Evolutionary conservation across 1,140 invertebrate species (phyloP), one percentile per base, ranked within the genome.

Genomic region (Drosophila sucinea): DNA sequence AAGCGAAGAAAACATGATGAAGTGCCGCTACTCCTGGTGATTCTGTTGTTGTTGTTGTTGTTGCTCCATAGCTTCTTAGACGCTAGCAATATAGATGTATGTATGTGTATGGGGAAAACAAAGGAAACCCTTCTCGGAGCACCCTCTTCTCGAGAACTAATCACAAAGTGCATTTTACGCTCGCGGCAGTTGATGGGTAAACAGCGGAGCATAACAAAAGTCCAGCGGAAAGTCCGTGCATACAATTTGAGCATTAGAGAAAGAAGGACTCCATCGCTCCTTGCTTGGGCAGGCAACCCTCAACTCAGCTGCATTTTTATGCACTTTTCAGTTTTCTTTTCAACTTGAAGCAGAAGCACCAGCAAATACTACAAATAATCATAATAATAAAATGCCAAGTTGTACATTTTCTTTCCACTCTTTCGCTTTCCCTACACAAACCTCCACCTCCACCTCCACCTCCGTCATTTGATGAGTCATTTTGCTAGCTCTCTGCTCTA

Each of bases 351-450:
- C 83, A 86, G 68, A 63, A 73, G 62, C 63, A 76, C 67, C 79
- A 73, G 79, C 64, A 87, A 87, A 89, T 89, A 89, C 83, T 89
- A 87, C 83, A 87, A 83, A 87, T 87, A 87, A 87, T 87, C 83
- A 83, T 87, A 87, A 87, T 87, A 87, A 87, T 87, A 87, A 87
- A 87, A 89, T 86, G 79, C 84, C 83, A 87, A 87, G 84, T 87
- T 89, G 73, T 87, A 83, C 84, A 86, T 86, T 85, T 81, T 57
- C 56, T 79, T 72, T 65, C 60, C 73, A 47, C 56, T 66, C 64
- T 63, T 62, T 72, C 57, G 51, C 71, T 56, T 41, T 73, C 58
- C 25, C 61, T n/a, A 27, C 51, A 63, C 62, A 17, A 30, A 29
- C 33, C 62, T 44, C 33, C 41, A 35, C 7, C 32, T 57, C 55